Evolutionary conservation across 2,888 invertebrate species (phyloP).

Genomic region (Oxyscelio sp.): DNA sequence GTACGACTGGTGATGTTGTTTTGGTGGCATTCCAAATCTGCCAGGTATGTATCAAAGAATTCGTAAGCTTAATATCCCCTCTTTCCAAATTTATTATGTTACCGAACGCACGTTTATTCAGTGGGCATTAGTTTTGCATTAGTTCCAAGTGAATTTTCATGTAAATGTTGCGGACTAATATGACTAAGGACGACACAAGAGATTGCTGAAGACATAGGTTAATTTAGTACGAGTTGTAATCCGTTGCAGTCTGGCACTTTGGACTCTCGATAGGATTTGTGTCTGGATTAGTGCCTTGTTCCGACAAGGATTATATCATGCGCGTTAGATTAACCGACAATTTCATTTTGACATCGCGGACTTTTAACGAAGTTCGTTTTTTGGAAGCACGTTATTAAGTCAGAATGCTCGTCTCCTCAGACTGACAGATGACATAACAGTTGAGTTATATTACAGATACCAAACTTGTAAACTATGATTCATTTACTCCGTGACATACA

Average conservation of each 20-base stretch:
- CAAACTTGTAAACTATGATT: slow-evolving; percentile 33
- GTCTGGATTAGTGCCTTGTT: slow-evolving; percentile 83
- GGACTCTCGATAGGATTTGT: slow-evolving; percentile 80
- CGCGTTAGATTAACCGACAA: slow-evolving; percentile 86
- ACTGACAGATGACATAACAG: slow-evolving; percentile 68
- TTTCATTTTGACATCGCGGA: slow-evolving; percentile 78
- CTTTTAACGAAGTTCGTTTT: slow-evolving; percentile 83
- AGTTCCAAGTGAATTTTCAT: slow-evolving; percentile 87
- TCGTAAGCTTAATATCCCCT: slow-evolving; percentile 31
- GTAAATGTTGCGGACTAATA: slow-evolving; percentile 79
- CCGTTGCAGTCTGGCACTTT: slow-evolving; percentile 82
- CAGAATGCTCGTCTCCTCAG: slow-evolving; percentile 40
- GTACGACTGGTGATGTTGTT: no score
- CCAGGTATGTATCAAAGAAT: slow-evolving; percentile 52
- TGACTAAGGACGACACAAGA: slow-evolving; percentile 49
- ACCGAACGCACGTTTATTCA: slow-evolving; percentile 71
- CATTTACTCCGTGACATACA: slow-evolving; percentile 20
- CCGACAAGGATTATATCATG: slow-evolving; percentile 88
- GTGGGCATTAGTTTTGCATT: slow-evolving; percentile 85
- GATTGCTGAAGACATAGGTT: slow-evolving; percentile 82
- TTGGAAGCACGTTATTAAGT: slow-evolving; percentile 51
- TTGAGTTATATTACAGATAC: slow-evolving; percentile 18
- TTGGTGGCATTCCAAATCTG: no score
- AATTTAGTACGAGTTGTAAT: slow-evolving; percentile 88
- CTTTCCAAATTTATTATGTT: slow-evolving; percentile 83